phyloP scores from a whole-genome alignment of 2,113 vertebrate species.

The Clarias magur region DNA sequence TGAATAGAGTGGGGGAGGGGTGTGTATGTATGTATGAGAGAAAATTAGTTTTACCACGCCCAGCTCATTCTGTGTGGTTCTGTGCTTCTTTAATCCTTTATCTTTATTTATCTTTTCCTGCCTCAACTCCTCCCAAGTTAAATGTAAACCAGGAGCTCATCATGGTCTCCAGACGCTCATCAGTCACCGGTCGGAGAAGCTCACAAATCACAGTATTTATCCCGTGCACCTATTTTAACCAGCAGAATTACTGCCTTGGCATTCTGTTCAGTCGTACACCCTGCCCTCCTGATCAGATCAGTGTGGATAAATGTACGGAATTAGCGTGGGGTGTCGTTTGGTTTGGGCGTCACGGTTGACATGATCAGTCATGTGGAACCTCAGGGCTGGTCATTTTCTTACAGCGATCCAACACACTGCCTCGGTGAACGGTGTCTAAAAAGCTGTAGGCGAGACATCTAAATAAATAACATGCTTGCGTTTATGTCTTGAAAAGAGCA shows the following conservation, averaged over 20 bases:
- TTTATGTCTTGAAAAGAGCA: constrained; percentile 26
- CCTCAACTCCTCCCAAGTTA: background rate
- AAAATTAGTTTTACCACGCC: background rate
- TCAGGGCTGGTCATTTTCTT: constrained; percentile 59
- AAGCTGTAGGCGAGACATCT: background rate
- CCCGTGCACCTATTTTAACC: constrained; percentile 54
- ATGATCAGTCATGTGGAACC: constrained; percentile 59
- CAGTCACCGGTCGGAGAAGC: constrained; percentile 4
- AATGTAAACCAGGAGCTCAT: constrained; percentile 31
- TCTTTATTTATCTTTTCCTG: constrained; percentile 22
- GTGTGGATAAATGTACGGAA: constrained; percentile 60
- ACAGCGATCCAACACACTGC: constrained; percentile 55
- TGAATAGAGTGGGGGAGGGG: background rate
- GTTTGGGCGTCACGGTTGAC: constrained; percentile 56
- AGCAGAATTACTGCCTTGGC: constrained; percentile 65
- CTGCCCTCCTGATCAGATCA: constrained; percentile 57
- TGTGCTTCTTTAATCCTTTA: constrained; percentile 7
- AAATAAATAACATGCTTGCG: background rate
- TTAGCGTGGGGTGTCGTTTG: constrained; percentile 67
- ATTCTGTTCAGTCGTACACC: constrained; percentile 55
- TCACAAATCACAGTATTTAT: constrained; percentile 45
- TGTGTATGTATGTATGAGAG: background rate
- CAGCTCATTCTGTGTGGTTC: background rate
- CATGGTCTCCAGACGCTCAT: constrained; percentile 17
- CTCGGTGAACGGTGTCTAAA: constrained; percentile 46